Evolutionary conservation across 2,797 vertebrate species (phyloP).

Genomic region (Perdix hodgsoniae): DNA sequence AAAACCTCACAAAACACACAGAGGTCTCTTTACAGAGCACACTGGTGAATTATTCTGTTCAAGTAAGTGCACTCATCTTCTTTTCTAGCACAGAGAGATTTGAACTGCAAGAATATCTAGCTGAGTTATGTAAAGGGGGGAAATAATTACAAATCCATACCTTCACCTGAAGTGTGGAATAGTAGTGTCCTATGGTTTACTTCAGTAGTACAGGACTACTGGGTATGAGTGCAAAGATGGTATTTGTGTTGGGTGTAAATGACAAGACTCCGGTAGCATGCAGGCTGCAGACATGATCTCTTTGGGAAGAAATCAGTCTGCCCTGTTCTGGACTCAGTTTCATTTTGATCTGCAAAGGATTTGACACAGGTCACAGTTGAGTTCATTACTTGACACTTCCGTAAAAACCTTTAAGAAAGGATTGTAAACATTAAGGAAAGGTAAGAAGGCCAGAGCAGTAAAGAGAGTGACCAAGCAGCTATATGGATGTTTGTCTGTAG

Average conservation of each 20-base stretch:
- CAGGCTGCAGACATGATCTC: accelerated
- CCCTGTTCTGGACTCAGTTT: accelerated
- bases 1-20: neutral
- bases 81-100: neutral
- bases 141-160: neutral
- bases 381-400: accelerated
- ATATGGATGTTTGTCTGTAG: neutral
- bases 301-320: neutral
- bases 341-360: neutral
- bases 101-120: neutral
- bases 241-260: neutral
- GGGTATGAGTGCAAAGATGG: neutral
- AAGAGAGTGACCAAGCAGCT: neutral
- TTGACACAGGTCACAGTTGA: accelerated
- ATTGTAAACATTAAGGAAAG: neutral
- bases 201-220: neutral
- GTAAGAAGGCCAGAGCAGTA: neutral
- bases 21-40: accelerated
- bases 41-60: neutral
- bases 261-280: neutral
- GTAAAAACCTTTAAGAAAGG: neutral
- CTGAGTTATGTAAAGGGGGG: neutral
- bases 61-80: neutral
- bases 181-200: neutral
- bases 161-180: neutral